Conservation (phyloP, 1,140 invertebrate genomes). For the Ylistrum balloti region DNA sequence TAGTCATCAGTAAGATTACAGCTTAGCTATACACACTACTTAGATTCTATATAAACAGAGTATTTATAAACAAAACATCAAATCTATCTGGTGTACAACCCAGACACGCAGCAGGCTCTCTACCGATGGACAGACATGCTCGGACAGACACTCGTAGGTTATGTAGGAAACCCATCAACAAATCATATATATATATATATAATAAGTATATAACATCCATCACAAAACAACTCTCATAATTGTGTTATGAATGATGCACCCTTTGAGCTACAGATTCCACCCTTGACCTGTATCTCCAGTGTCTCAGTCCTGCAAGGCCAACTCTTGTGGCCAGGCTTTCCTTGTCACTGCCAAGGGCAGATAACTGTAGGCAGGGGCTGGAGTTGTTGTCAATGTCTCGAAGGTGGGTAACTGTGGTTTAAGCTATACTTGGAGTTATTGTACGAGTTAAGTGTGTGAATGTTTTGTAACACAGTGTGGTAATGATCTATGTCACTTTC, state of each 20-base stretch:
- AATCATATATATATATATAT: constrained; percentile 37
- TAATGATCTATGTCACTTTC: constrained; percentile 66
- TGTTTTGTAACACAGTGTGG: constrained; percentile 38
- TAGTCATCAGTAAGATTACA: neutral
- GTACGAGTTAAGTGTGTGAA: constrained; percentile 21
- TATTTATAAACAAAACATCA: constrained; percentile 14
- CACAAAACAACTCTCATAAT: neutral
- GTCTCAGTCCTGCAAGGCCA: neutral
- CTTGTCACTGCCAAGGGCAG: neutral
- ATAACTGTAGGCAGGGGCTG: neutral
- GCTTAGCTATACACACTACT: constrained; percentile 10
- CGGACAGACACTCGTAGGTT: neutral
- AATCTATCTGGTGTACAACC: neutral
- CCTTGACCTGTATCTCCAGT: neutral
- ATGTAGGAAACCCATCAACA: constrained; percentile 1
- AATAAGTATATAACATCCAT: neutral
- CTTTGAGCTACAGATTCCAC: constrained; percentile 3
- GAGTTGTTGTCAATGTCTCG: constrained; percentile 37
- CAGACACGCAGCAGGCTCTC: neutral
- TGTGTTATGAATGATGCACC: neutral
- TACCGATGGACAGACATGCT: neutral
- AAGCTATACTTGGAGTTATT: neutral
- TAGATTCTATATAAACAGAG: neutral
- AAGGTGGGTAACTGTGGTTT: constrained; percentile 32
- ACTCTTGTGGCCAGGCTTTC: neutral